phyloP scores from a whole-genome alignment of 2,888 invertebrate species.

The Hirtodrosophila confusa region DNA sequence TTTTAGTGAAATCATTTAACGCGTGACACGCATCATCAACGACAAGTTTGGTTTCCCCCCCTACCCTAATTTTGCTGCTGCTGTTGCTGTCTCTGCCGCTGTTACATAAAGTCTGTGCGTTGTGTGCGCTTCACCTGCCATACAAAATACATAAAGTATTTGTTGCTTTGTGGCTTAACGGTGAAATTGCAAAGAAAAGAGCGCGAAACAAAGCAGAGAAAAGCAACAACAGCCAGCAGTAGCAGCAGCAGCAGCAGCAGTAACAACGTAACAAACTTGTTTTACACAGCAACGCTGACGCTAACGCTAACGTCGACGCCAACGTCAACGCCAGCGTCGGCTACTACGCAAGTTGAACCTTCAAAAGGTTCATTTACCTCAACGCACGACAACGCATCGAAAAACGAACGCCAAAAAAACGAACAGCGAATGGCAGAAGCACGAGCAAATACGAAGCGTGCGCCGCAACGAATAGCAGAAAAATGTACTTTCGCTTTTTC shows the following conservation, averaged over 20 bases:
- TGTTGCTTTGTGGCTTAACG: slow-evolving; percentile 62
- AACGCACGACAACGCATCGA: slow-evolving; percentile 65
- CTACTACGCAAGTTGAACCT: slow-evolving; percentile 83
- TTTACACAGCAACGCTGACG: slow-evolving; percentile 54
- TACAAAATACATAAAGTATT: slow-evolving; percentile 19
- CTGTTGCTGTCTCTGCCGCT: slow-evolving; percentile 5
- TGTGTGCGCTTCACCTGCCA: slow-evolving; percentile 67
- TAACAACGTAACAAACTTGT: slow-evolving; percentile 78
- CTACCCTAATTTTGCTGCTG: slow-evolving; percentile 1
- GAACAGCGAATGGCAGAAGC: slow-evolving; percentile 6
- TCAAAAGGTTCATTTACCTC: slow-evolving; percentile 84
- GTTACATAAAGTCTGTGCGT: slow-evolving; percentile 62
- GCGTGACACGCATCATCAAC: slow-evolving; percentile 68
- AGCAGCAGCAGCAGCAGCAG: slow-evolving; percentile 18
- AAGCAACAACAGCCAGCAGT: slow-evolving; percentile 25
- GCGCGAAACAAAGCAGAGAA: slow-evolving; percentile 49
- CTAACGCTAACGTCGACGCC: slow-evolving; percentile 4
- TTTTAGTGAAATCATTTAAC: slow-evolving; percentile 72
- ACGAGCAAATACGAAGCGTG: slow-evolving; percentile 29
- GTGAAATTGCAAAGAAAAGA: slow-evolving; percentile 78
- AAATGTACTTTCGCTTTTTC: slow-evolving; percentile 84
- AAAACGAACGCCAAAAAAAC: slow-evolving; percentile 24
- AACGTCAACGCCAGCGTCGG: slow-evolving; percentile 46
- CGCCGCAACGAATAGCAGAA: slow-evolving; percentile 47
- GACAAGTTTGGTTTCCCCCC: slow-evolving; percentile 13